phyloP scores from a whole-genome alignment of 1,140 invertebrate genomes.

The Gryllus bimaculatus region DNA sequence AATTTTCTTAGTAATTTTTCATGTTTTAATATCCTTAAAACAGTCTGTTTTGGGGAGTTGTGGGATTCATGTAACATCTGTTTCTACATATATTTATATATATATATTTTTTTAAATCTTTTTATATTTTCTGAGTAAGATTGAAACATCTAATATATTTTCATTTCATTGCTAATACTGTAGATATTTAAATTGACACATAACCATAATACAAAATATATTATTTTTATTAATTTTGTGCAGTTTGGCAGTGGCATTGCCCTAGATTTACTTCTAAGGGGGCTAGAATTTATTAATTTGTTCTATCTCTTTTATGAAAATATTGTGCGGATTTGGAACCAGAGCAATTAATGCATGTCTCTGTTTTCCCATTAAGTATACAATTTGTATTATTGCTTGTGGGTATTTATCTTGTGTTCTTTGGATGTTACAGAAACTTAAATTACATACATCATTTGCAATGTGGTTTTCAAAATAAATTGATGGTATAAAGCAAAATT shows the following conservation, averaged over 20 bases:
- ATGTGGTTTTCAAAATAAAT: neutral
- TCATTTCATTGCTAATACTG: constrained; percentile 1
- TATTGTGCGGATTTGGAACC: neutral
- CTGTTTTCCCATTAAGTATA: neutral
- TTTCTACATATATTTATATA: neutral
- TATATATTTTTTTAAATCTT: neutral
- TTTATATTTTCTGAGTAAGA: neutral
- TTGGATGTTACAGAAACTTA: neutral
- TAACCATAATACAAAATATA: neutral
- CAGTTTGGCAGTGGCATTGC: too few species aligned
- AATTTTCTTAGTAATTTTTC: constrained; percentile 22
- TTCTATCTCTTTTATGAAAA: too few species aligned
- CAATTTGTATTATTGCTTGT: neutral
- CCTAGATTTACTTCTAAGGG: too few species aligned
- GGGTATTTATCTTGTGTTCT: neutral
- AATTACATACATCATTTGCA: neutral
- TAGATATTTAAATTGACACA: neutral
- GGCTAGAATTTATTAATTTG: too few species aligned
- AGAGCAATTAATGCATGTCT: neutral
- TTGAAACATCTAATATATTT: neutral
- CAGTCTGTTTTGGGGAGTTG: neutral
- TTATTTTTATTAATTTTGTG: too few species aligned
- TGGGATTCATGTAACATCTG: neutral
- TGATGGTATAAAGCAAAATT: neutral
- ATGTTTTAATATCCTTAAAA: constrained; percentile 2